Evolutionary conservation across 2,888 invertebrate genomes (phyloP).

Genomic region (Watsonalla binaria): DNA sequence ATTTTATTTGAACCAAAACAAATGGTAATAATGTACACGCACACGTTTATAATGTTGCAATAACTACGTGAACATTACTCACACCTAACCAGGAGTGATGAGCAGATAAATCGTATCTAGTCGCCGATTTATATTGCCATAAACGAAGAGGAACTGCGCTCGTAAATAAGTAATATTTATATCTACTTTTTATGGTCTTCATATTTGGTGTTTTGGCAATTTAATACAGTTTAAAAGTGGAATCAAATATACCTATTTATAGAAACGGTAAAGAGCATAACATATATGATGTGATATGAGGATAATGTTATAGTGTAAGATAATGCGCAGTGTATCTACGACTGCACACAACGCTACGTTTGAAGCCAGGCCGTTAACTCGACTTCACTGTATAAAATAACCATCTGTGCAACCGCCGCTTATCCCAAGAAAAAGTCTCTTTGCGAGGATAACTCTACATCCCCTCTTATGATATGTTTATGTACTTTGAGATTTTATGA

Average conservation of each 20-base stretch:
- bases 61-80: constrained; percentile 64
- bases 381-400: constrained; percentile 74
- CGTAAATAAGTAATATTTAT: constrained; percentile 58
- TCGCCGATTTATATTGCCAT: constrained; percentile 73
- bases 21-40: constrained; percentile 27
- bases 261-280: background rate
- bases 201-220: constrained; percentile 15
- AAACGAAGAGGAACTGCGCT: constrained; percentile 61
- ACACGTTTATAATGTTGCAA: constrained; percentile 55
- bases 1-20: constrained; percentile 3
- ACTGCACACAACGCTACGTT: constrained; percentile 22
- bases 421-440: constrained; percentile 72
- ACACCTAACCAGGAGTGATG: constrained; percentile 72
- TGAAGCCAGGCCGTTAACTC: constrained; percentile 63
- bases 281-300: background rate
- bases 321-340: constrained; percentile 31
- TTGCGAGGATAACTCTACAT: constrained; percentile 72
- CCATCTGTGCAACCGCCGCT: constrained; percentile 71
- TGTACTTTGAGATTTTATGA: constrained; percentile 78
- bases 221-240: background rate
- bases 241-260: background rate
- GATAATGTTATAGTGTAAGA: constrained; percentile 19
- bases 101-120: constrained; percentile 73
- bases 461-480: constrained; percentile 79
- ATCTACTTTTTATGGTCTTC: constrained; percentile 57